phyloP scores from a whole-genome alignment of 2,113 vertebrate species.

The Cynoglossus semilaevis region DNA sequence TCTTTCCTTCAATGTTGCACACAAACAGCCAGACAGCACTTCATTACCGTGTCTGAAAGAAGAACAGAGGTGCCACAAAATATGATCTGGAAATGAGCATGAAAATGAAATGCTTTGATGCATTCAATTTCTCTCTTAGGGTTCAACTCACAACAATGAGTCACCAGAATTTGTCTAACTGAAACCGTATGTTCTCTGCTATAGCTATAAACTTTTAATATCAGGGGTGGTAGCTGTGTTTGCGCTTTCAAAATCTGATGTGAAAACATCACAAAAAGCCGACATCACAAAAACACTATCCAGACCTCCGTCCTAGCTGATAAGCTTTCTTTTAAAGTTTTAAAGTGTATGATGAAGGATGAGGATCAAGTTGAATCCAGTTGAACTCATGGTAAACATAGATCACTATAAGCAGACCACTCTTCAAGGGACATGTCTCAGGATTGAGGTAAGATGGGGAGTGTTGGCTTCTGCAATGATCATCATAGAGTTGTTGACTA shows the following conservation, averaged over 20 bases:
- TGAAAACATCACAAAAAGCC: neutral
- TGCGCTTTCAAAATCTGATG: too few relatives aligned
- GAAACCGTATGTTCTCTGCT: neutral
- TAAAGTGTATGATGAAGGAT: neutral
- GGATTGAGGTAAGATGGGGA: neutral
- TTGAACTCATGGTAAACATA: constrained; percentile 6
- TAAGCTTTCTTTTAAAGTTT: too few relatives aligned
- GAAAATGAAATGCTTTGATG: constrained; percentile 40
- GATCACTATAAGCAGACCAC: too few relatives aligned
- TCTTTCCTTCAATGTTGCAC: constrained; percentile 18
- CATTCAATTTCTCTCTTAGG: constrained; percentile 42
- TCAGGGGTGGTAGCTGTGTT: too few relatives aligned
- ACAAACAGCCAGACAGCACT: constrained; percentile 22
- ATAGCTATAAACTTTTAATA: constrained; percentile 1
- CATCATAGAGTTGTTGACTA: neutral
- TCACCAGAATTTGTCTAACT: constrained; percentile 9
- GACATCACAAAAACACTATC: neutral
- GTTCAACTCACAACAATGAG: constrained; percentile 16
- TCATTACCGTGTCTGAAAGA: constrained; percentile 36
- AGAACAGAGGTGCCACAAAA: constrained; percentile 59
- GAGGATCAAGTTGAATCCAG: constrained; percentile 7
- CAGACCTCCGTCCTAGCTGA: neutral
- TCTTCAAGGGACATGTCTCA: neutral
- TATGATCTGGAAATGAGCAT: constrained; percentile 41
- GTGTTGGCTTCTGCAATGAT: constrained; percentile 7